Conservation (phyloP, 2,113 vertebrate species). For the Ophiodon elongatus region DNA sequence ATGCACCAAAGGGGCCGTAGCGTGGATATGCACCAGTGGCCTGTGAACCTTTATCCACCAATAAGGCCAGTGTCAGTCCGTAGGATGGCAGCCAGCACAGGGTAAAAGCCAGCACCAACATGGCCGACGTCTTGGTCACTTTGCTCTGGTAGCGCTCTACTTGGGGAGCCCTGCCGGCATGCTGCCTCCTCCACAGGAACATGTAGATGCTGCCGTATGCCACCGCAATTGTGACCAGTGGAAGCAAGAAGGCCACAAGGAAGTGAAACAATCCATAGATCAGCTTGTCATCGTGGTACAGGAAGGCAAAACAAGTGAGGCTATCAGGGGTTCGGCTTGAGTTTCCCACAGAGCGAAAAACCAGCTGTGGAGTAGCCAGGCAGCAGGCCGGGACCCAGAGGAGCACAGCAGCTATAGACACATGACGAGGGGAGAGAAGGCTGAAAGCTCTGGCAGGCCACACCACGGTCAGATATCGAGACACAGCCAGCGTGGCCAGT, state of each 20-base stretch:
- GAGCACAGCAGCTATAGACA: slow-evolving; percentile 37
- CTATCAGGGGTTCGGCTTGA: not conserved
- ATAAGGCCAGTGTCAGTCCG: slow-evolving; percentile 73
- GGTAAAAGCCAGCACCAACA: slow-evolving; percentile 84
- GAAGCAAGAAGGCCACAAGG: slow-evolving; percentile 78
- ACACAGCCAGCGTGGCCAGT: slow-evolving; percentile 75
- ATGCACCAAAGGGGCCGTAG: slow-evolving; percentile 74
- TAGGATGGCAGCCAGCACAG: slow-evolving; percentile 86
- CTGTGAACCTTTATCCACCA: slow-evolving; percentile 44
- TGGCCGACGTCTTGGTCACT: slow-evolving; percentile 81
- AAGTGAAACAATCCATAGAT: slow-evolving; percentile 82
- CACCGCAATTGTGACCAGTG: slow-evolving; percentile 75
- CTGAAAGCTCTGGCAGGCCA: slow-evolving; percentile 71
- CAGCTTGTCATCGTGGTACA: slow-evolving; percentile 69
- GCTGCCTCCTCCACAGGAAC: slow-evolving; percentile 72
- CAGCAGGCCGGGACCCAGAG: slow-evolving; percentile 80
- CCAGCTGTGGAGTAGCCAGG: slow-evolving; percentile 80
- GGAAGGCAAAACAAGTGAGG: slow-evolving; percentile 79
- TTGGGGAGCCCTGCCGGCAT: slow-evolving; percentile 51
- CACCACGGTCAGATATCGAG: slow-evolving; percentile 83
- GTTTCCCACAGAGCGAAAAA: slow-evolving; percentile 71
- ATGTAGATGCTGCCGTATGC: slow-evolving; percentile 77
- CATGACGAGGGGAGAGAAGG: slow-evolving; percentile 61
- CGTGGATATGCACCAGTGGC: slow-evolving; percentile 67
- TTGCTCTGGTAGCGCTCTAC: slow-evolving; percentile 82